Evolutionary conservation across 2,797 vertebrate genomes (phyloP).

Genomic region (Neostethus bicornis): DNA sequence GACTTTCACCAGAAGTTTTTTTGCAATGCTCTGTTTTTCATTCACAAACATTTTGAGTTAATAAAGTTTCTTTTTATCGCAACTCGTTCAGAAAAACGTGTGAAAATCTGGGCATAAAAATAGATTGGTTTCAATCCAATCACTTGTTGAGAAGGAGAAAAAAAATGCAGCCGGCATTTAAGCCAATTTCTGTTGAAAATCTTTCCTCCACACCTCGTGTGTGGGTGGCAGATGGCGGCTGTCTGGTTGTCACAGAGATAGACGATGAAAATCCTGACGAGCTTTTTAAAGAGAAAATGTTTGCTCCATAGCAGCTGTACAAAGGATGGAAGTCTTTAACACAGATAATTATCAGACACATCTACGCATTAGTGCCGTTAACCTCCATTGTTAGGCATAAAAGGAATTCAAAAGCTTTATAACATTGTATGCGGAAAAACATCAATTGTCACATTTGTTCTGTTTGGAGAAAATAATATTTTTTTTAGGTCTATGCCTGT

Average conservation of each 20-base stretch:
- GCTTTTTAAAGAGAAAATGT: conserved; percentile 56
- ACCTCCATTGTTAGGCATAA: too few relatives aligned
- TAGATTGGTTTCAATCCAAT: conserved; percentile 11
- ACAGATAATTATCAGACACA: background rate
- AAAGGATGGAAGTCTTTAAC: background rate
- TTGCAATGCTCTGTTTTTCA: background rate
- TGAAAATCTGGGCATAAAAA: conserved; percentile 5
- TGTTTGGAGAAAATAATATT: too few relatives aligned
- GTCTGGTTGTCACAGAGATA: conserved; percentile 53
- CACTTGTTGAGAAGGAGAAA: conserved; percentile 26
- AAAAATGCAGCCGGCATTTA: conserved; percentile 24
- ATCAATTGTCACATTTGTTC: too few relatives aligned
- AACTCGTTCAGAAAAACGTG: background rate
- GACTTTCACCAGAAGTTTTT: conserved; percentile 32
- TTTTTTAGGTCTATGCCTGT: too few relatives aligned
- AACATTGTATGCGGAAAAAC: too few relatives aligned
- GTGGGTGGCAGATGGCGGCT: conserved; percentile 63
- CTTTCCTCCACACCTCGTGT: conserved; percentile 53
- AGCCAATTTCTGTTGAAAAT: conserved; percentile 37
- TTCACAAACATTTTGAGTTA: conserved; percentile 50
- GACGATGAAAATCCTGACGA: conserved; percentile 53
- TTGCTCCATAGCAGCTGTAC: conserved; percentile 18
- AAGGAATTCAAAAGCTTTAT: too few relatives aligned
- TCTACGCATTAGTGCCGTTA: background rate
- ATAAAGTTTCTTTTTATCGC: conserved; percentile 24